Conservation (phyloP, 2,888 invertebrate species). For the Tiliacea citrago region DNA sequence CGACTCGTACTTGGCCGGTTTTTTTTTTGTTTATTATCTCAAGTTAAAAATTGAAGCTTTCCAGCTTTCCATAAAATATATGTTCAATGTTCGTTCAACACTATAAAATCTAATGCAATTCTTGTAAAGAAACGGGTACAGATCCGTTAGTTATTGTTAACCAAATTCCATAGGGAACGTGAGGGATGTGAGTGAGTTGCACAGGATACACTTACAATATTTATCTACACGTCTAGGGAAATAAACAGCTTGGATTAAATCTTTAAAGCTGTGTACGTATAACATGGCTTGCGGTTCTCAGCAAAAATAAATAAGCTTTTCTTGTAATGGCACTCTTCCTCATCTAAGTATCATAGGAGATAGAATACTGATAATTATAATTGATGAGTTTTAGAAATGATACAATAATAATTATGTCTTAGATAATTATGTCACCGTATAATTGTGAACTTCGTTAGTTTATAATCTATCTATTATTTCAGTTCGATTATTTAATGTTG, state of each 20-base stretch:
- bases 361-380: too few species aligned
- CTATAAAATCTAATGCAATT: background rate
- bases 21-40: too few species aligned
- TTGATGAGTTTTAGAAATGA: too few species aligned
- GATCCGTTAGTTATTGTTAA: slow-evolving; percentile 46
- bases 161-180: slow-evolving; percentile 11
- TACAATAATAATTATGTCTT: too few species aligned
- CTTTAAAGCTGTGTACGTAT: slow-evolving; percentile 5
- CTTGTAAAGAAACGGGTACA: background rate
- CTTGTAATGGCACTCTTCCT: too few species aligned
- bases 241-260: slow-evolving; percentile 32
- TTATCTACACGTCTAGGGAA: slow-evolving; percentile 35
- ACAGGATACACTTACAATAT: slow-evolving; percentile 14
- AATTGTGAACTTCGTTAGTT: too few species aligned
- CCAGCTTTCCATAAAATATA: background rate
- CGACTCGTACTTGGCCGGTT: too few species aligned
- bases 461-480: too few species aligned
- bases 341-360: too few species aligned
- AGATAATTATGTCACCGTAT: too few species aligned
- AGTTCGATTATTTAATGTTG: too few species aligned
- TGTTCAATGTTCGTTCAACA: background rate
- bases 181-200: slow-evolving; percentile 30
- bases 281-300: background rate
- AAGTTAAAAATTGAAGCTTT: background rate
- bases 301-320: background rate